Evolutionary conservation across 2,888 invertebrate genomes (phyloP).

Genomic region (Synanthedon tipuliformis): DNA sequence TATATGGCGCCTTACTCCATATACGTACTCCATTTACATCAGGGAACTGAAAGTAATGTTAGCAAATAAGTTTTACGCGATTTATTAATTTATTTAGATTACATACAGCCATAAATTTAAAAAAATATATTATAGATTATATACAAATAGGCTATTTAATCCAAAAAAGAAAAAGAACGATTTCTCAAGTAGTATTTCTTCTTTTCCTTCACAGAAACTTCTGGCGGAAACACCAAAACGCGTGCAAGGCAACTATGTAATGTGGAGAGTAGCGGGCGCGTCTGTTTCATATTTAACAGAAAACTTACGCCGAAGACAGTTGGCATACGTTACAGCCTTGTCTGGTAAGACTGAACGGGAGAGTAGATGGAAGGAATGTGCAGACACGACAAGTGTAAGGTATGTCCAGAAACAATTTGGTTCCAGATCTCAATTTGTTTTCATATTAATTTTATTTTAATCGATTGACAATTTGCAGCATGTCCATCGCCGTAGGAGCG

Average conservation of each 20-base stretch:
- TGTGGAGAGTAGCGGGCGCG: slow-evolving; percentile 90
- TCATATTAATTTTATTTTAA: too few species aligned
- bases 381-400: slow-evolving; percentile 83
- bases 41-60: neutral
- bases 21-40: too few species aligned
- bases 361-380: slow-evolving; percentile 92
- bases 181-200: neutral
- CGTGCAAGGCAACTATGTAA: slow-evolving; percentile 85
- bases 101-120: too few species aligned
- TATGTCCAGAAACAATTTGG: slow-evolving; percentile 20
- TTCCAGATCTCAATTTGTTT: too few species aligned
- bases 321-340: slow-evolving; percentile 83
- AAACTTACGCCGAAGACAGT: slow-evolving; percentile 79
- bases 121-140: too few species aligned
- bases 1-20: too few species aligned
- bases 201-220: slow-evolving; percentile 27
- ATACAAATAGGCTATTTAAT: too few species aligned
- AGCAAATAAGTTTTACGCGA: neutral
- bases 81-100: too few species aligned
- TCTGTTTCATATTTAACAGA: slow-evolving; percentile 86
- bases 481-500: slow-evolving; percentile 83
- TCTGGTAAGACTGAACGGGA: slow-evolving; percentile 88
- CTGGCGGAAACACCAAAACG: slow-evolving; percentile 67
- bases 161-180: too few species aligned
- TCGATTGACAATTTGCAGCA: slow-evolving; percentile 43